Percentiles rank a stretch among this genome's conserved stretches.
These are phyloP conservation scores for Microcebus jonahi DNA, from an alignment of 2,113 vertebrate genomes.

Conservation along the genomic window DNA sequence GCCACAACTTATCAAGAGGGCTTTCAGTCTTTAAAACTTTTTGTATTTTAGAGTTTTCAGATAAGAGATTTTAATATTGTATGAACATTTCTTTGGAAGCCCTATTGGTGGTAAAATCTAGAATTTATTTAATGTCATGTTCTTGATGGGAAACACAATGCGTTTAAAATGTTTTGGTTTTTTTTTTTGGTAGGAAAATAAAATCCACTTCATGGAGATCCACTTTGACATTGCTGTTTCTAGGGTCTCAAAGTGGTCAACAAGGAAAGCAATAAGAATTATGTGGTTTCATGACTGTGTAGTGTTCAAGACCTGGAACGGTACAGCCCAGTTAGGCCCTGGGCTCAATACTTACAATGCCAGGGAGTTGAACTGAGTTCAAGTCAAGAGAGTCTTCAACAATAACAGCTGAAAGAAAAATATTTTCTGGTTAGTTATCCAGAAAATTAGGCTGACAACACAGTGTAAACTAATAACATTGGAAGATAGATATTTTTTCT, in stretches of 20 bases:
- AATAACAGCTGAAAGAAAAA: conserved; percentile 52
- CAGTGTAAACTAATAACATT: background rate
- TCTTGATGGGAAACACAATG: background rate
- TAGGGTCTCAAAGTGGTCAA: background rate
- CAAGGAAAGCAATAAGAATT: background rate
- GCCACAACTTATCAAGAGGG: background rate
- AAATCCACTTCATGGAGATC: background rate
- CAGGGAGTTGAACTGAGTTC: background rate
- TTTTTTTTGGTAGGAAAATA: background rate
- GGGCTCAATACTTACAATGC: conserved; percentile 35
- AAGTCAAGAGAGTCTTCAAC: conserved; percentile 5
- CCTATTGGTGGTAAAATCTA: background rate
- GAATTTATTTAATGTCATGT: background rate
- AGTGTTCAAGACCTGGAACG: background rate
- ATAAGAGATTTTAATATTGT: background rate
- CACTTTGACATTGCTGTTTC: background rate
- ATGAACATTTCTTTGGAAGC: background rate
- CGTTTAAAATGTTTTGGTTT: background rate
- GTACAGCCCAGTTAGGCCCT: background rate
- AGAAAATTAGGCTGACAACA: background rate
- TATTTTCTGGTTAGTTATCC: background rate
- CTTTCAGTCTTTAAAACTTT: conserved; percentile 4
- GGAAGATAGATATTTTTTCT: background rate
- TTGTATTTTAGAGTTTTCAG: background rate
- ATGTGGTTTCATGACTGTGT: background rate